Percentiles rank a stretch among this genome's conserved stretches.
Conservation (phyloP, 2,113 vertebrate genomes). For the Alosa alosa region DNA sequence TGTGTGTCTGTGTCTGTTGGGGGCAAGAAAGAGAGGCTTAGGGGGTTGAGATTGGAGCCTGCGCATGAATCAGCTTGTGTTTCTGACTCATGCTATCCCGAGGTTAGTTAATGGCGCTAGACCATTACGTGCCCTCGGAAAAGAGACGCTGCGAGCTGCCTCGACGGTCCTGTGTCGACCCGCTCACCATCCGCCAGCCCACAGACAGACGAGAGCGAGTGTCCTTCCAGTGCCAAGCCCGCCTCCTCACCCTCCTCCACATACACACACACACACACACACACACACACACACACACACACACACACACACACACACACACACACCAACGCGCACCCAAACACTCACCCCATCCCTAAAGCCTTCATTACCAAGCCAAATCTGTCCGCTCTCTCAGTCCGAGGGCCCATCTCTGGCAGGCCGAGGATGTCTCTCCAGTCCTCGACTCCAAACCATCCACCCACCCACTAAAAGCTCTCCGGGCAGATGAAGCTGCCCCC, state of each 20-base stretch:
- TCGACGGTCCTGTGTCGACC: not conserved
- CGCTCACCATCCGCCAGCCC: not conserved
- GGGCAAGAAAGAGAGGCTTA: not conserved
- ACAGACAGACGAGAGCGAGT: not conserved
- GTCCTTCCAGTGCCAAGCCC: not conserved
- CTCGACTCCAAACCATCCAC: not conserved
- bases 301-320: not conserved
- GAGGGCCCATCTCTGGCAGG: not conserved
- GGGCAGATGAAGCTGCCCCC: not conserved
- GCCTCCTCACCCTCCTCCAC: not conserved
- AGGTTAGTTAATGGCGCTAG: slow-evolving; percentile 39
- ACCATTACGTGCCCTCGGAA: not conserved
- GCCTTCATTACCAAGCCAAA: not conserved
- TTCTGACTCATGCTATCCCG: slow-evolving; percentile 43
- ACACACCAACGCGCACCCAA: not conserved
- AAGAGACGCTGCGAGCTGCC: not conserved
- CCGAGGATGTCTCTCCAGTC: not conserved
- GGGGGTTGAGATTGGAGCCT: not conserved
- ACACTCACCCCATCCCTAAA: not conserved
- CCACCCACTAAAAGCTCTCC: not conserved
- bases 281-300: not conserved
- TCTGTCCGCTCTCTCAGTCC: not conserved
- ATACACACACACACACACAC: not conserved
- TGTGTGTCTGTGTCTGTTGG: not conserved
- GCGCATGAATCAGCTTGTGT: slow-evolving; percentile 41